Conservation (phyloP, 2,888 invertebrate species). For the Meiosimyza platycephala region DNA sequence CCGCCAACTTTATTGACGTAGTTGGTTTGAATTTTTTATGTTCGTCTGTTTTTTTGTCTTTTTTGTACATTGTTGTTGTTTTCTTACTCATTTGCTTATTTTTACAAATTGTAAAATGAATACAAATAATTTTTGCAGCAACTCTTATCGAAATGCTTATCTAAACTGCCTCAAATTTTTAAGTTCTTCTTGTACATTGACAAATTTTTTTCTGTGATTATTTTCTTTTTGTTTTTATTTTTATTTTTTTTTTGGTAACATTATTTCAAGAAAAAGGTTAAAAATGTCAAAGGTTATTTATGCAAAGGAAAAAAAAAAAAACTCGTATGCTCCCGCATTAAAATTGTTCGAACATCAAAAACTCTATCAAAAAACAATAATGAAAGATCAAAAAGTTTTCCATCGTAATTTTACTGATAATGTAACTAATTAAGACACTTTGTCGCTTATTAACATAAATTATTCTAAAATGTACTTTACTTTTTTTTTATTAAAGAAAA, state of each 20-base stretch:
- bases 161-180: slow-evolving; percentile 3
- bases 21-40: neutral
- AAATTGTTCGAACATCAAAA: too few species aligned
- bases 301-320: neutral
- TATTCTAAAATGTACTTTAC: too few species aligned
- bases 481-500: too few species aligned
- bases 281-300: neutral
- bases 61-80: neutral
- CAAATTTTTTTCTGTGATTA: neutral
- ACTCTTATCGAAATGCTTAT: slow-evolving; percentile 14
- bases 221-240: neutral
- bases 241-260: neutral
- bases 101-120: slow-evolving; percentile 22
- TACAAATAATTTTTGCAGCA: slow-evolving; percentile 12
- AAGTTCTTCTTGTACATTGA: neutral
- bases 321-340: neutral
- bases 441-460: too few species aligned
- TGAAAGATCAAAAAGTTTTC: too few species aligned
- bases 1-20: slow-evolving; percentile 10
- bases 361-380: too few species aligned
- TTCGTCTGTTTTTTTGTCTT: neutral
- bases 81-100: neutral
- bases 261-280: neutral
- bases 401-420: too few species aligned
- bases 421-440: too few species aligned